A percentile compares a stretch with the other conserved stretches of the same genome.
These are phyloP conservation scores for Drosophila orosa DNA, from an alignment of 1,140 invertebrate genomes.

Conservation along the genomic window DNA sequence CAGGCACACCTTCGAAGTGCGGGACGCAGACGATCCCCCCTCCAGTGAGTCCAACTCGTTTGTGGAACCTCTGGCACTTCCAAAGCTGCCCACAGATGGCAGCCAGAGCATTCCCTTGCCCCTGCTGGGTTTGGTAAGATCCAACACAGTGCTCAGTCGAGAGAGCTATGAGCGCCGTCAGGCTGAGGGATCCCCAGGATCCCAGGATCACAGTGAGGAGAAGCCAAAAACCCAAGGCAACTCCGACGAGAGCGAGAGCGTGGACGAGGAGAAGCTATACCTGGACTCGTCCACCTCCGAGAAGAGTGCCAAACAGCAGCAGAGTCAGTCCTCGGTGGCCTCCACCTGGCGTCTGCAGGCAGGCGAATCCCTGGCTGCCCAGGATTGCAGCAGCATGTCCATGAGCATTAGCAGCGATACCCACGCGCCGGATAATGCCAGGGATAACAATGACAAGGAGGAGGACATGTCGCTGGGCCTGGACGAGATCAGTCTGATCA, in stretches of 20 bases:
- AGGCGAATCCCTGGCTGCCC: constrained; percentile 87
- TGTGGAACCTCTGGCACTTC: constrained; percentile 86
- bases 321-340: constrained; percentile 85
- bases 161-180: constrained; percentile 71
- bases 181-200: constrained; percentile 18
- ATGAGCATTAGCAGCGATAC: constrained; percentile 86
- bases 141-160: constrained; percentile 79
- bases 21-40: constrained; percentile 86
- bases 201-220: constrained; percentile 11
- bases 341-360: constrained; percentile 85
- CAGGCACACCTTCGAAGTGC: constrained; percentile 86
- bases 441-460: constrained; percentile 41
- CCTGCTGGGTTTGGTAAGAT: constrained; percentile 70
- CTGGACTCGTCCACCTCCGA: constrained; percentile 82
- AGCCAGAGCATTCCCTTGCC: constrained; percentile 85
- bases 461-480: constrained; percentile 67
- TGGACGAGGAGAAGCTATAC: constrained; percentile 82
- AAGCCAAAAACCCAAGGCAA: constrained; percentile 28
- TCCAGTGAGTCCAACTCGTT: constrained; percentile 86
- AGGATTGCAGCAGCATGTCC: constrained; percentile 86
- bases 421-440: constrained; percentile 31
- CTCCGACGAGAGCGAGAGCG: constrained; percentile 78
- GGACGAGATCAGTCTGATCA: constrained; percentile 70
- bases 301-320: constrained; percentile 82
- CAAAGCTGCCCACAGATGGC: constrained; percentile 86